A percentile compares a stretch with the other conserved stretches of the same genome.
These are phyloP conservation scores for Tetrapedia diversipes DNA, from an alignment of 2,888 invertebrate species.

Conservation along the genomic window DNA sequence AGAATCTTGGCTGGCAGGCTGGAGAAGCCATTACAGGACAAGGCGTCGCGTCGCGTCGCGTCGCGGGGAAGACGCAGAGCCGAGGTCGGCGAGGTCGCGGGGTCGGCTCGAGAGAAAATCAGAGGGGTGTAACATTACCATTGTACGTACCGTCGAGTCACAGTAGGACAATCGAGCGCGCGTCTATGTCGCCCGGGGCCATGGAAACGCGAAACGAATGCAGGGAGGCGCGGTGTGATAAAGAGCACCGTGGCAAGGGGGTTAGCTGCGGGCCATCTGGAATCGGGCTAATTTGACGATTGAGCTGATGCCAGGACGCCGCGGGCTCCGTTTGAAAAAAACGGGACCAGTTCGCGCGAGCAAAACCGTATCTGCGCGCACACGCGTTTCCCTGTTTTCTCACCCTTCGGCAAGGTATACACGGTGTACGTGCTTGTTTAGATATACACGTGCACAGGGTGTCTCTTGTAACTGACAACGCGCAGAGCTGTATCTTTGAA, in stretches of 20 bases:
- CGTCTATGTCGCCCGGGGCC: constrained; percentile 44
- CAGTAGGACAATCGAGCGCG: constrained; percentile 41
- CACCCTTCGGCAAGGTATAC: background rate
- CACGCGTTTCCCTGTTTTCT: background rate
- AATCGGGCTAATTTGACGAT: constrained; percentile 68
- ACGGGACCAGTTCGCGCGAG: constrained; percentile 19
- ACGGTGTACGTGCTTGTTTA: no score
- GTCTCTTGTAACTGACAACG: no score
- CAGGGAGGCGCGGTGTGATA: constrained; percentile 56
- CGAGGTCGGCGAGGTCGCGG: background rate
- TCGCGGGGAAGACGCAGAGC: constrained; percentile 14
- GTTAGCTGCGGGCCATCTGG: constrained; percentile 65
- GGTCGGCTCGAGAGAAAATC: constrained; percentile 51
- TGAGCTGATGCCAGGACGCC: constrained; percentile 62
- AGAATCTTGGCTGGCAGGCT: no score
- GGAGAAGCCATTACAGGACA: constrained; percentile 52
- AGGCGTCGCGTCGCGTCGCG: no score
- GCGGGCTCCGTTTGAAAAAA: constrained; percentile 39
- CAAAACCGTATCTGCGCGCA: background rate
- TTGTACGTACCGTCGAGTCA: constrained; percentile 33
- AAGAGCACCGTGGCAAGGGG: constrained; percentile 61
- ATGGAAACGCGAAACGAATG: constrained; percentile 54
- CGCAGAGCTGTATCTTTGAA: no score
- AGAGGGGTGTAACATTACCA: constrained; percentile 44
- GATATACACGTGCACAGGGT: background rate